Conservation (phyloP, 2,113 vertebrate genomes). For the Panthera leo region DNA sequence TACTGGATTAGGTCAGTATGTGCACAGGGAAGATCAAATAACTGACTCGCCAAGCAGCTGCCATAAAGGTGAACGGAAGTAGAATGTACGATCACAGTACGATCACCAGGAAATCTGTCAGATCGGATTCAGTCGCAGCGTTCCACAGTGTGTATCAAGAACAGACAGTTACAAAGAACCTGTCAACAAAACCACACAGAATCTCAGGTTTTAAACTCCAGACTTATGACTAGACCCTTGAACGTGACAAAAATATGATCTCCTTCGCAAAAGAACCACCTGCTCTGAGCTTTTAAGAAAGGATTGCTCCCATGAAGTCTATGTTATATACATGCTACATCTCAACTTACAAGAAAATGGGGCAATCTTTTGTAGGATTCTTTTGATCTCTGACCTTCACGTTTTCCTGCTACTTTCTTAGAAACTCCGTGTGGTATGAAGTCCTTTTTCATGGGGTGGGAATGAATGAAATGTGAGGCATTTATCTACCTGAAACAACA, state of each 20-base stretch:
- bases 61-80: neutral
- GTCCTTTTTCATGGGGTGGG: neutral
- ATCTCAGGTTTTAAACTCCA: neutral
- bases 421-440: neutral
- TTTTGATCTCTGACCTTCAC: neutral
- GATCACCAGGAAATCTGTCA: neutral
- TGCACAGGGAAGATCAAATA: neutral
- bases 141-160: neutral
- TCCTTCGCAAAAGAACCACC: neutral
- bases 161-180: neutral
- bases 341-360: neutral
- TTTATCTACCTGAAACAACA: neutral
- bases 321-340: neutral
- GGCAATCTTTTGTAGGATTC: neutral
- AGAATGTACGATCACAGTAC: accelerated
- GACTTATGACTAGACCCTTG: neutral
- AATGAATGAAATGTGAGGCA: neutral
- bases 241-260: neutral
- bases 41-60: neutral
- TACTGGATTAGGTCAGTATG: neutral
- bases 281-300: neutral
- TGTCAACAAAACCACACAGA: neutral
- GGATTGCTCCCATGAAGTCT: neutral
- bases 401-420: neutral
- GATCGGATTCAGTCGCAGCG: too few species aligned